phyloP scores from a whole-genome alignment of 2,113 vertebrate genomes.

The Synodontis membranacea region DNA sequence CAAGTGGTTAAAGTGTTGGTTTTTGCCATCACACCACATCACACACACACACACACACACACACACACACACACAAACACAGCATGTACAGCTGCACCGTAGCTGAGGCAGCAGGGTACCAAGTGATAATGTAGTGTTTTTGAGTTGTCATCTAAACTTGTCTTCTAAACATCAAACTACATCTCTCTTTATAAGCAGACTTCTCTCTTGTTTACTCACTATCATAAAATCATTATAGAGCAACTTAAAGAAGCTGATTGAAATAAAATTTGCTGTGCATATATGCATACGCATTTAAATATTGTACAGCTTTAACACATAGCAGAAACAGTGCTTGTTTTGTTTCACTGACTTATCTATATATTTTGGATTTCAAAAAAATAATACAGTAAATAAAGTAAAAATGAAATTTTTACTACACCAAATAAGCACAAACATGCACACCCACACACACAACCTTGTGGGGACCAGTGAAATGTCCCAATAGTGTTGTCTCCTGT shows the following conservation, averaged over 20 bases:
- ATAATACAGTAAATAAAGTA: neutral
- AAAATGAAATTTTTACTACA: neutral
- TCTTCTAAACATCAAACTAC: neutral
- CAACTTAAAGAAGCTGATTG: neutral
- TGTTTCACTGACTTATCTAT: neutral
- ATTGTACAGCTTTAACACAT: neutral
- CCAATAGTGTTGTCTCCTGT: neutral
- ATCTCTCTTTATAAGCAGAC: neutral
- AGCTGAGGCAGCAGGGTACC: conserved; percentile 3
- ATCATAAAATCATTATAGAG: neutral
- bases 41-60: conserved; percentile 19
- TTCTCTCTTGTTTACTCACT: neutral
- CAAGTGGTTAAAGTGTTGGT: conserved; percentile 26
- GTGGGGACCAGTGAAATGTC: neutral
- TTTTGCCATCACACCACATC: conserved; percentile 25
- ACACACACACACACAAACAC: conserved; percentile 1
- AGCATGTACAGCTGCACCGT: neutral
- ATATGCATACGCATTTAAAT: neutral
- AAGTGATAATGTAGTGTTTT: conserved; percentile 30
- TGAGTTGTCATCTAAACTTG: neutral
- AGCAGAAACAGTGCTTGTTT: neutral
- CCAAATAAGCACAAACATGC: neutral
- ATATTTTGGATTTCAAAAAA: neutral
- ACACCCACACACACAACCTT: neutral
- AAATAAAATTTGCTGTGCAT: neutral